Base-by-base conservation (phyloP, 2,888 invertebrate genomes). In the Holacanthella duospinosa region DNA sequence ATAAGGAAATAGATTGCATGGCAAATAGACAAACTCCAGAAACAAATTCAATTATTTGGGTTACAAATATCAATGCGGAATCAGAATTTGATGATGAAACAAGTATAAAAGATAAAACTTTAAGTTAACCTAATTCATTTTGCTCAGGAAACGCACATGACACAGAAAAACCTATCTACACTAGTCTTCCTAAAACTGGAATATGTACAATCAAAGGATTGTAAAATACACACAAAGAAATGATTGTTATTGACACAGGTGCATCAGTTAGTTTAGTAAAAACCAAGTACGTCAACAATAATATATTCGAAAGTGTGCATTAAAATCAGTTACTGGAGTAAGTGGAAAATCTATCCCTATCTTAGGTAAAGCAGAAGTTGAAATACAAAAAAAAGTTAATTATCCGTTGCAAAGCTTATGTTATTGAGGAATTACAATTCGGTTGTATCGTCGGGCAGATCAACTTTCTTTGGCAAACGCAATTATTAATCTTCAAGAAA, bases 401-500 rank as follows among this genome's bases (percentile, higher is more conserved):
- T 9, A 36, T 36, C 21, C 26, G 24, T 3, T 55, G 26, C n/a
- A 27, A 55, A 9, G 55, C 55, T 26, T 55, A 55, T 55, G 55
- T 55, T 19, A 27, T 25, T 6, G 25, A 24, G 6, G 26, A 55
- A 26, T 26, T 55, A 12, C 55, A 21, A 25, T 55, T 55, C 26
- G 55, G 55, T 25, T 55, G 55, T 27, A 55, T 55, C 9, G 21
- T 55, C 12, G 55, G 55, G 26, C 25, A 9, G 55, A 55, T 19
- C 55, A 55, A 19, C 27, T 55, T 16, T 16, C 21, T 12, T 2
- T 27, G 9, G 55, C 6, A 4, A 55, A 55, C 25, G 55, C 55
- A 9, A 2, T 26, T 2, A 55, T 55, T 16, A 27, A 55, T 27
- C 26, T 55, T 9, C 25, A 6, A 9, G n/a, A 55, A 3, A 2